Evolutionary conservation across 1,140 invertebrate species (phyloP), one percentile per base, ranked within the genome.

Genomic region (Papilio helenus): DNA sequence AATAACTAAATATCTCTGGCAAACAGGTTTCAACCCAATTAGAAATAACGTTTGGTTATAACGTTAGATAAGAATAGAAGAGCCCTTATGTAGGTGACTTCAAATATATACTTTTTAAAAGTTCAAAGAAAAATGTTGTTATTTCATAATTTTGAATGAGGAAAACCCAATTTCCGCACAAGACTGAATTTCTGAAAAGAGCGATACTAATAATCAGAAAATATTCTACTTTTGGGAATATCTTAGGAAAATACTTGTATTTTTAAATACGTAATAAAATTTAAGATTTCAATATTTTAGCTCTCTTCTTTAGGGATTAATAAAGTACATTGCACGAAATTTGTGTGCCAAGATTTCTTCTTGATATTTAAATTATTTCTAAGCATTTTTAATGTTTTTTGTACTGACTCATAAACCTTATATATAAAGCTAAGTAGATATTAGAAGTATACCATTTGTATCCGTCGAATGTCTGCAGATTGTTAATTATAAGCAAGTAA

Each of bases 1-100:
- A 55, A 55, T n/a, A 55, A n/a, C 51, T 8, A 55, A 55, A 55
- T 55, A 55, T 55, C 51, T 55, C 51, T 55, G n/a, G 18, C 51
- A 20, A 55, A 55, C 51, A 55, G 18, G 5, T 18, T 20, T 20
- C 51, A n/a, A 55, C 51, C n/a, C n/a, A 55, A 20, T 39, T 39
- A 39, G 34, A 39, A 18, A 18, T 18, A 5, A 49, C 5, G 46
- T 14, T 49, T 49, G 18, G 14, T 55, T 55, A 55, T 55, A 55
- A 14, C 44, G 12, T 14, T 46, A 39, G 34, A 7, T 39, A 39
- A 39, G 5, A 39, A 39, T 39, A 39, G 5, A 39, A 39, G 7
- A 39, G 5, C 0, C 5, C 34, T 39, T 39, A 8, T 39, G 34
- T 29, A n/a, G 34, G 34, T 34, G 34, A 34, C 34, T 34, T 34